Conservation (phyloP, 2,888 invertebrate species). For the Clitarchus hookeri region DNA sequence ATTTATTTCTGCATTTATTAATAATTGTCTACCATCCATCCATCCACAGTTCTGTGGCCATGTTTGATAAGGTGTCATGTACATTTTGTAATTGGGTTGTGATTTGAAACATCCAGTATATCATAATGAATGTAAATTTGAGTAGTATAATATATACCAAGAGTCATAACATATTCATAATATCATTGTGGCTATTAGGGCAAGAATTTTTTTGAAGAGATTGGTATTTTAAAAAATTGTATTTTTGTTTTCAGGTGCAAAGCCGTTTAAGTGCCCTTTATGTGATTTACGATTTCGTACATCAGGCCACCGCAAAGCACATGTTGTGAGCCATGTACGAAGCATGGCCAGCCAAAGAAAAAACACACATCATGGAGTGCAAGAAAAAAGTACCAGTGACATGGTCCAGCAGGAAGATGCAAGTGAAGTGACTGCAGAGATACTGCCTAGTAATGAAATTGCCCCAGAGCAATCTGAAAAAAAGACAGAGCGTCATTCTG, state of each 20-base stretch:
- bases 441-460: not conserved
- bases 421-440: not conserved
- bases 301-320: conserved; percentile 67
- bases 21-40: too few relatives aligned
- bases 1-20: too few relatives aligned
- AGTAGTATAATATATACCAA: too few relatives aligned
- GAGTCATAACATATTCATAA: too few relatives aligned
- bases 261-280: conserved; percentile 63
- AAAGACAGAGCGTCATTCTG: not conserved
- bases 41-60: too few relatives aligned
- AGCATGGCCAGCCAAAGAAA: conserved; percentile 16
- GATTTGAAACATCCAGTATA: too few relatives aligned
- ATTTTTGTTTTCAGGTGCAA: conserved; percentile 54
- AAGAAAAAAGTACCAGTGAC: not conserved
- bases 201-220: too few relatives aligned
- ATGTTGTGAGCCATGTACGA: conserved; percentile 48
- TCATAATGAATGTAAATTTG: too few relatives aligned
- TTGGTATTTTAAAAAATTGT: too few relatives aligned
- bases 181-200: too few relatives aligned
- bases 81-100: too few relatives aligned
- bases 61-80: too few relatives aligned
- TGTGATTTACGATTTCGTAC: conserved; percentile 69
- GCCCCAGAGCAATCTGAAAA: not conserved
- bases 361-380: not conserved
- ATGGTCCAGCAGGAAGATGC: not conserved